phyloP scores from a whole-genome alignment of 1,140 invertebrate genomes.

The Magallana gigas region DNA sequence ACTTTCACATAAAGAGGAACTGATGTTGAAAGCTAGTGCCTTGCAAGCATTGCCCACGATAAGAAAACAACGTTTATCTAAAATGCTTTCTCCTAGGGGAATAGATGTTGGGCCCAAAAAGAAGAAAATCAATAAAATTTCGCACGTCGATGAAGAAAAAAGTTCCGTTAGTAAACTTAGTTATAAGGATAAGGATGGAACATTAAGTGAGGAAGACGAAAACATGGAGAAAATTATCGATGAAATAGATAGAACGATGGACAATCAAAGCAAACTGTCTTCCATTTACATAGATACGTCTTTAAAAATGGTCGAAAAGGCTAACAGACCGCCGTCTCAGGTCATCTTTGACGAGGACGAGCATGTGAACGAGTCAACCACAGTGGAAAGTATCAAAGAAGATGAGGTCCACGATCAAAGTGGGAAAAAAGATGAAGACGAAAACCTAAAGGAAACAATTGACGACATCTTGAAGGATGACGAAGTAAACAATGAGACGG shows the following conservation, averaged over 20 bases:
- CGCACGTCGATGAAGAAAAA: not conserved
- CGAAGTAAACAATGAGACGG: not conserved
- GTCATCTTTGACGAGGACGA: not conserved
- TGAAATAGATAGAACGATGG: slow-evolving; percentile 11
- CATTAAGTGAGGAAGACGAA: not conserved
- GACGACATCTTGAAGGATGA: not conserved
- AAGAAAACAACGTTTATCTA: slow-evolving; percentile 1
- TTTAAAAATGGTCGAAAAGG: slow-evolving; percentile 3
- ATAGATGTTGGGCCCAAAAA: not conserved
- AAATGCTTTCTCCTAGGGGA: not conserved
- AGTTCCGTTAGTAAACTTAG: not conserved
- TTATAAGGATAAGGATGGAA: not conserved
- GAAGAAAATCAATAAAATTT: slow-evolving; percentile 18
- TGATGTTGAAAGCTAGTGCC: slow-evolving; percentile 3
- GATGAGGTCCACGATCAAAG: not conserved
- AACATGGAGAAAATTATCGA: slow-evolving; percentile 16
- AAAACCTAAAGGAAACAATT: not conserved
- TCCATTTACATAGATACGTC: slow-evolving; percentile 4
- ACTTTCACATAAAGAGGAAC: not conserved
- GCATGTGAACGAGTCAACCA: not conserved
- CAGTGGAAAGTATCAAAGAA: not conserved
- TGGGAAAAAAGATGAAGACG: not conserved
- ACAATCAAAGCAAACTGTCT: slow-evolving; percentile 25
- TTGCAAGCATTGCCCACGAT: slow-evolving; percentile 1
- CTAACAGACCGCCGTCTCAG: not conserved